Conservation (phyloP, 2,888 invertebrate genomes). For the Ligdia adustata region DNA sequence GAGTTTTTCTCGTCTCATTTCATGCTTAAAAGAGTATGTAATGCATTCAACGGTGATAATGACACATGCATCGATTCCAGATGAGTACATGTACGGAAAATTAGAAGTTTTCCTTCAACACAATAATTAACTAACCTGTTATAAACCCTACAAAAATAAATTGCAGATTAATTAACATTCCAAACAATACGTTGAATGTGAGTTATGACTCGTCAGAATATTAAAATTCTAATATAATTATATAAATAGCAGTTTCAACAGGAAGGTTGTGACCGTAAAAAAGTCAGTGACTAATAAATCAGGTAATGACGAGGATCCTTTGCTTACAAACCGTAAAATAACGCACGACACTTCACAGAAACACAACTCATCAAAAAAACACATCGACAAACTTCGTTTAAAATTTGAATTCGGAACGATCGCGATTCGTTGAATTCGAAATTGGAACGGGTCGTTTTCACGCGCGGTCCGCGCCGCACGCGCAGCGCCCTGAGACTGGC, state of each 20-base stretch:
- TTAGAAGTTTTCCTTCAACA: no score
- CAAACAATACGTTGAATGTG: no score
- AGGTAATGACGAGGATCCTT: constrained; percentile 34
- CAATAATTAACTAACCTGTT: no score
- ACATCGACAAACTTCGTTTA: constrained; percentile 70
- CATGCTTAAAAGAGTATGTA: no score
- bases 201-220: no score
- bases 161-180: no score
- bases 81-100: no score
- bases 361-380: constrained; percentile 39
- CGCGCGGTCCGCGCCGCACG: constrained; percentile 67
- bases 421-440: constrained; percentile 57
- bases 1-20: no score
- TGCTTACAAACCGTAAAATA: constrained; percentile 32
- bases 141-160: no score
- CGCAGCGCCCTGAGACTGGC: constrained; percentile 75
- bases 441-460: constrained; percentile 49
- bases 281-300: constrained; percentile 47
- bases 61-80: no score
- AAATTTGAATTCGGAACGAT: constrained; percentile 57
- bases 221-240: constrained; percentile 9
- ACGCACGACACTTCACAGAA: constrained; percentile 46
- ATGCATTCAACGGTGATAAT: no score
- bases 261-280: constrained; percentile 48
- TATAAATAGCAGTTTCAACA: constrained; percentile 38